Conservation (phyloP, 2,888 invertebrate genomes). For the Helobdella robusta region DNA sequence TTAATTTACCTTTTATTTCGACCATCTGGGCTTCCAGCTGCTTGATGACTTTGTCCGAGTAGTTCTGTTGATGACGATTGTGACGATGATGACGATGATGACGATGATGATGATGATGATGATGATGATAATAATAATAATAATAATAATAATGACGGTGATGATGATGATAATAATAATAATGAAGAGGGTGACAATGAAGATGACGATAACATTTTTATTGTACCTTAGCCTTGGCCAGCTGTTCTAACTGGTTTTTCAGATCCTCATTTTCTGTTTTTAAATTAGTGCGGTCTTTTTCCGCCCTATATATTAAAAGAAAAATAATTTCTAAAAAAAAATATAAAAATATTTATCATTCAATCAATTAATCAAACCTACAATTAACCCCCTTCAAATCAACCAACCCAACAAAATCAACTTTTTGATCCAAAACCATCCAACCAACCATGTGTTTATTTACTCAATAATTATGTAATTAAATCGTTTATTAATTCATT, state of each 20-base stretch:
- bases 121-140: constrained; percentile 17
- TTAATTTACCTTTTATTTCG: constrained; percentile 87
- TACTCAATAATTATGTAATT: no score
- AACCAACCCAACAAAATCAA: no score
- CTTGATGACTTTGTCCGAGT: constrained; percentile 96
- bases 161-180: not conserved
- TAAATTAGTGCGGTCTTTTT: constrained; percentile 87
- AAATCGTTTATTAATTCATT: no score
- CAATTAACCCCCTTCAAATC: not conserved
- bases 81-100: constrained; percentile 19
- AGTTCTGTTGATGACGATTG: no score
- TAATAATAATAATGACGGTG: not conserved
- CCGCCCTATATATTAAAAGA: constrained; percentile 21
- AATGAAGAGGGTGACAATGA: no score
- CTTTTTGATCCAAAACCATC: no score
- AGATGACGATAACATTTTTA: not conserved
- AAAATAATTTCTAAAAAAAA: not conserved
- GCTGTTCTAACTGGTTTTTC: constrained; percentile 89
- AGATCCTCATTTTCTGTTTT: constrained; percentile 96
- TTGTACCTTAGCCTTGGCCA: constrained; percentile 89
- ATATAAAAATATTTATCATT: not conserved
- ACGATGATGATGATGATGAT: constrained; percentile 21
- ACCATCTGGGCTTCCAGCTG: constrained; percentile 89
- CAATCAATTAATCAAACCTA: not conserved
- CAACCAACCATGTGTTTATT: no score